Base-by-base conservation (phyloP, 2,113 vertebrate genomes). In the Micromys minutus region DNA sequence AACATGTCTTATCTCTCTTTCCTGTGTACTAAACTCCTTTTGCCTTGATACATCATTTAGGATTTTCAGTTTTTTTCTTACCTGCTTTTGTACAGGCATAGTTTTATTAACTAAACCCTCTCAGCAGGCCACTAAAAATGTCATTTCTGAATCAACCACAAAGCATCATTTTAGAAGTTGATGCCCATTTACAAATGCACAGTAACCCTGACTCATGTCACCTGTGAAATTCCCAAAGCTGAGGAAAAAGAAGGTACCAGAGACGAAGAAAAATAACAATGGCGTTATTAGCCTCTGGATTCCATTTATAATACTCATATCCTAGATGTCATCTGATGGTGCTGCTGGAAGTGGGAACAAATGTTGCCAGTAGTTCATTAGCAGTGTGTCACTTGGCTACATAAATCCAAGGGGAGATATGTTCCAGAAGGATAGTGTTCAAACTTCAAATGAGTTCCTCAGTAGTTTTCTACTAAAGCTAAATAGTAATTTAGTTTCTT, bases 241-340 rank as follows among this genome's bases (percentile, higher is more conserved):
- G 16, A 59, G n/a, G 39, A 91, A 39, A 93, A 94, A 26, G 21
- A 81, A 71, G 59, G 0, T 16, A 59, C 1, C 8, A 55, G 26
- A 63, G 16, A 95, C 6, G 6, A 93, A n/a, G 5, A 42, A 36
- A 87, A 80, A 77, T 57, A 34, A 7, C n/a, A 45, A 36, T 26
- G 4, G 0, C 5, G 36, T 76, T 39, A 72, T 42, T 34, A 15
- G 24, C 34, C 11, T 93, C 29, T 16, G 17, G 34, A 59, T 47
- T 90, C 31, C n/a, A 59, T 95, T 79, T 52, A 1, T 26, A 87
- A 90, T 71, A n/a, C 92, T 87, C 89, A 92, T 90, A 95, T 42
- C 34, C 26, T 65, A 59, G 89, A 90, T 12, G 42, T 47, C 36
- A 45, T 65, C 12, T 42, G 61, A 59, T 85, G 29, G n/a, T 65